Evolutionary conservation across 2,888 invertebrate genomes (phyloP), one percentile per base, ranked within the genome.

Genomic region (Leptarthrus brevirostris): DNA sequence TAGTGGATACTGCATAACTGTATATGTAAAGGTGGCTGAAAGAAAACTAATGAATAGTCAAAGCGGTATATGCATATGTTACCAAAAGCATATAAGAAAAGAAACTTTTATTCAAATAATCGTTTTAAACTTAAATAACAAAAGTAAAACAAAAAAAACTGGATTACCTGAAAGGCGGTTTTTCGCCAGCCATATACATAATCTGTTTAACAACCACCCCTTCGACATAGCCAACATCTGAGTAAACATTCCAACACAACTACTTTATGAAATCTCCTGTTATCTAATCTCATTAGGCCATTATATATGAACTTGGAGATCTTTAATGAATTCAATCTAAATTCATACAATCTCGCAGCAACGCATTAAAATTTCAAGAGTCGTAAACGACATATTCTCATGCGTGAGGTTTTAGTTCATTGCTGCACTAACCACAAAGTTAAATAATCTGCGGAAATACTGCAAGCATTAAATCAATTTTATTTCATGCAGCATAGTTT

Each of bases 311-410:
- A 34, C 36, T 36, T 3, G 34, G 58, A 36, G 18, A 58, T 58
- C 18, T 58, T 58, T 58, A 36, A 58, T 34, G 58, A 34, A 10
- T 58, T 34, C 56, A 18, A 34, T 58, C n/a, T 58, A 58, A 58
- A 36, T 58, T 58, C 58, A 58, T 16, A 58, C 34, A 58, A 18
- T 58, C 26, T 18, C n/a, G n/a, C n/a, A 58, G 36, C 18, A 18
- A n/a, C 34, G 16, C 36, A 58, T 58, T 58, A 36, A 58, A 58
- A 58, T 58, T 36, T 26, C 20, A 36, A 58, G 12, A 58, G 14
- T 16, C 40, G n/a, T 12, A 12, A 6, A 40, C n/a, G 12, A 3
- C 30, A 30, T n/a, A n/a, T 30, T 30, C 30, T 8, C 30, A 5
- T 3, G 30, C 30, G 30, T 30, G 30, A 30, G 30, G 30, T 30